Evolutionary conservation across 2,888 invertebrate species (phyloP), one percentile per base, ranked within the genome.

Genomic region (Lithophane semibrunnea): DNA sequence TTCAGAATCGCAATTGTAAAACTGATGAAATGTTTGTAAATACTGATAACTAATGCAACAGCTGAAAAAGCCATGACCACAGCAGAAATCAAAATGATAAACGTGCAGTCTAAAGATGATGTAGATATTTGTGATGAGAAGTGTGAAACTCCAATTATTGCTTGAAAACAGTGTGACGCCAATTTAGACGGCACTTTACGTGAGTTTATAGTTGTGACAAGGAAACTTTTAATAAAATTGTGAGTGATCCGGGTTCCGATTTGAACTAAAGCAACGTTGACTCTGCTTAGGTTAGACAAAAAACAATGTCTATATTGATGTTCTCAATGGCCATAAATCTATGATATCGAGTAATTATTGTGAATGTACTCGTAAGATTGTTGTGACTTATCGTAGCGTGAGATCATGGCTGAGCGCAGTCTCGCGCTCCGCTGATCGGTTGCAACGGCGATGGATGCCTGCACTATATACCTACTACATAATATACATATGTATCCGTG

Each of bases 341-440:
- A 73, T 69, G 64, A 63, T 77, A 76, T 65, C 60, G 68, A 70
- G 56, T 83, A 73, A 74, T 77, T 83, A 68, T 71, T 83, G 75
- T 80, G 75, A 79, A 72, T 73, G 71, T 74, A 47, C 44, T 49
- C 61, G 54, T 76, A 75, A 81, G 79, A 70, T 83, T 69, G 75
- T 29, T 77, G 71, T 67, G 61, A 56, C 68, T 77, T 80, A 75
- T 73, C 63, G 63, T 65, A 72, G 78, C 79, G 58, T 61, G 78
- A 81, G 80, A 69, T 69, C 79, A 63, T 83, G 79, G 79, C 72
- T 80, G 83, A 84, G 70, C 61, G 76, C 68, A 65, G 66, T 18
- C 60, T 64, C 58, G 73, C 81, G 77, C 87, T 84, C 76, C 49
- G 64, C 64, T 73, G 83, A 44, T 61, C 84, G 52, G 54, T 47